Percentiles rank a stretch among this genome's conserved stretches.
phyloP scores from a whole-genome alignment of 1,140 invertebrate species.

The Chelonus insularis region DNA sequence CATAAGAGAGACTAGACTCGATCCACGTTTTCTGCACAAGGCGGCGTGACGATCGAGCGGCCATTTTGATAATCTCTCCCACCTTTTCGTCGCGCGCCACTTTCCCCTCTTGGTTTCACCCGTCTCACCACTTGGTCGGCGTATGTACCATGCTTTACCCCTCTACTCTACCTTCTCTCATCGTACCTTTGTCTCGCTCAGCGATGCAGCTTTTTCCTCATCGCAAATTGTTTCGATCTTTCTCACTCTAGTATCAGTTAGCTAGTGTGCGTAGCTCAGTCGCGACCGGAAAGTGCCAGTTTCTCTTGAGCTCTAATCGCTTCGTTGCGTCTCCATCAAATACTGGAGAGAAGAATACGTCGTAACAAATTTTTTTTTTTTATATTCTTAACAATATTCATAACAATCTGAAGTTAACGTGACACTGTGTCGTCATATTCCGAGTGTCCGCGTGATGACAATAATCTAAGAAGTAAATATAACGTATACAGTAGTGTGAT shows the following conservation, averaged over 20 bases:
- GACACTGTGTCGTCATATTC: too few species aligned
- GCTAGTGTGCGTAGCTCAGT: slow-evolving; percentile 34
- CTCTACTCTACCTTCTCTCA: too few species aligned
- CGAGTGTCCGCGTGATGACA: too few species aligned
- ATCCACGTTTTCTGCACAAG: slow-evolving; percentile 43
- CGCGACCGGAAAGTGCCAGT: slow-evolving; percentile 55
- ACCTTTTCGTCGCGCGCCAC: slow-evolving; percentile 37
- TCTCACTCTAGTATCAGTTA: slow-evolving; percentile 30
- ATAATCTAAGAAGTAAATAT: too few species aligned
- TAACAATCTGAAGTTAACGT: too few species aligned
- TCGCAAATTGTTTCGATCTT: slow-evolving; percentile 13
- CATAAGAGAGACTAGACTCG: slow-evolving; percentile 17
- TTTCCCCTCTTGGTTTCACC: slow-evolving; percentile 23
- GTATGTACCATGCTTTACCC: too few species aligned
- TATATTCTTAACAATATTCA: too few species aligned
- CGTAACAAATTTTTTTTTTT: too few species aligned
- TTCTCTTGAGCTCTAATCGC: slow-evolving; percentile 41
- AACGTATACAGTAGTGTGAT: too few species aligned
- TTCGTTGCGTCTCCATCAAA: slow-evolving; percentile 30
- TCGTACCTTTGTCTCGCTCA: slow-evolving; percentile 14
- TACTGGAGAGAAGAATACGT: too few species aligned
- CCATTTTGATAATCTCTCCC: slow-evolving; percentile 58
- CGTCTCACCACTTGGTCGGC: background rate
- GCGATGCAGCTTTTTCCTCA: slow-evolving; percentile 11
- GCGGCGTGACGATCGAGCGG: slow-evolving; percentile 54